These are phyloP conservation scores for Rhinogobio ventralis DNA, from an alignment of 2,797 vertebrate species.

Conservation along the genomic window DNA sequence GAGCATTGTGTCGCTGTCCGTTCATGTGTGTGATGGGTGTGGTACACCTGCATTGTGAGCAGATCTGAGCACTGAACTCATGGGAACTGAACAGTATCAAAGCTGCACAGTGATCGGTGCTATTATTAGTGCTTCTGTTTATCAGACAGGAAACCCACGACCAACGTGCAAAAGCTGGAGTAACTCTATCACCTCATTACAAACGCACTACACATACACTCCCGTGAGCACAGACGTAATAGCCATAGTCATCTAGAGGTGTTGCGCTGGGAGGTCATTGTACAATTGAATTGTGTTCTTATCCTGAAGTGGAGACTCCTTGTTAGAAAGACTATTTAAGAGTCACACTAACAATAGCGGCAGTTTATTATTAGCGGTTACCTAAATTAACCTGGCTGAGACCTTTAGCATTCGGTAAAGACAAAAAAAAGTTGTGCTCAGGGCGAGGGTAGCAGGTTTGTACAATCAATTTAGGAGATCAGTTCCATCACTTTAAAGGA, in stretches of 20 bases:
- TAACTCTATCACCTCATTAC: constrained; percentile 53
- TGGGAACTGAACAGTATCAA: constrained; percentile 53
- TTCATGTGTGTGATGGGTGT: constrained; percentile 53
- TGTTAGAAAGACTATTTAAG: constrained; percentile 35
- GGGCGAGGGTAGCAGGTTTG: neutral
- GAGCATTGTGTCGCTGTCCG: constrained; percentile 22
- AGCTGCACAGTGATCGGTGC: constrained; percentile 34
- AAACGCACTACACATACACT: constrained; percentile 39
- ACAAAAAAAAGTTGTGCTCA: neutral
- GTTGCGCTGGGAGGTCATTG: constrained; percentile 46
- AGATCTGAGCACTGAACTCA: constrained; percentile 49
- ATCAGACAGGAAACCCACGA: constrained; percentile 59
- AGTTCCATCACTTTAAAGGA: neutral
- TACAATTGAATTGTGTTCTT: constrained; percentile 50
- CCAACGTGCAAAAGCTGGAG: constrained; percentile 44
- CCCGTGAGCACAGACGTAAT: constrained; percentile 50
- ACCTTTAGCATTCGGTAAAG: constrained; percentile 44
- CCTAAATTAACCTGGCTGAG: constrained; percentile 31
- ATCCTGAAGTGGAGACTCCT: constrained; percentile 48
- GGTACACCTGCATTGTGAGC: constrained; percentile 60
- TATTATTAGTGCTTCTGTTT: constrained; percentile 59
- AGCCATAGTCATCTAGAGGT: constrained; percentile 43
- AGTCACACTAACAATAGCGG: constrained; percentile 56
- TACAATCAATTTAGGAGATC: neutral
- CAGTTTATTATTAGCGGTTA: constrained; percentile 9